Conservation (phyloP, 2,797 vertebrate species). For the Tympanoctomys barrerae region DNA sequence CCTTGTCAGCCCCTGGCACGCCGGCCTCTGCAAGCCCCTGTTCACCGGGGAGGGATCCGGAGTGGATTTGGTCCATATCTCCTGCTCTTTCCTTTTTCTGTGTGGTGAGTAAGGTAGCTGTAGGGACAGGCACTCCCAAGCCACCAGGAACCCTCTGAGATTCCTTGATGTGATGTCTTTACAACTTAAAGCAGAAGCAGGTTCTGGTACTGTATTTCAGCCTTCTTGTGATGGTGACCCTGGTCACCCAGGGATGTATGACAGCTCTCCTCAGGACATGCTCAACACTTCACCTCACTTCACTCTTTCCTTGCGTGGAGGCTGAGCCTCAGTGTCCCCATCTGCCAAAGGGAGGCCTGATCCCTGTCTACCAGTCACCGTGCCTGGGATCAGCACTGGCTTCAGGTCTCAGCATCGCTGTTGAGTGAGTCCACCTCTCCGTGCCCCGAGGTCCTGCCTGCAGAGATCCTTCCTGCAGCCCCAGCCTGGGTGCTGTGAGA, state of each 20-base stretch:
- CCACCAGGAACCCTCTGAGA: background rate
- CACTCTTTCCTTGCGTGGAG: rapidly evolving
- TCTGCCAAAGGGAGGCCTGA: background rate
- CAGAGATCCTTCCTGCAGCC: background rate
- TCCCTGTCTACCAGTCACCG: background rate
- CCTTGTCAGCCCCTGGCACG: rapidly evolving
- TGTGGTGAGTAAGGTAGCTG: slow-evolving; percentile 61
- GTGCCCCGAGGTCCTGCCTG: background rate
- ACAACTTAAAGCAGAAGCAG: background rate
- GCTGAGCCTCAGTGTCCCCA: background rate
- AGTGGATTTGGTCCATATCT: slow-evolving; percentile 53
- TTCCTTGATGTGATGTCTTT: background rate
- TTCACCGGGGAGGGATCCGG: background rate
- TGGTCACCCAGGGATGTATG: rapidly evolving
- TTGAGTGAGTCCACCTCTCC: background rate
- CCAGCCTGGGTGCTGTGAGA: background rate
- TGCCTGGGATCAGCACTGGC: rapidly evolving
- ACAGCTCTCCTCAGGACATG: background rate
- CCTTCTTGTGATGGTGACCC: background rate
- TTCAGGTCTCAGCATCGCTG: rapidly evolving
- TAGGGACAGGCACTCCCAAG: background rate
- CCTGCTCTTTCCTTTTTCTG: slow-evolving; percentile 67
- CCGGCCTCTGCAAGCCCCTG: background rate
- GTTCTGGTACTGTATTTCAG: background rate
- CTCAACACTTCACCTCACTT: background rate